phyloP scores from a whole-genome alignment of 2,113 vertebrate species.

The Ceuthmochares aereus region DNA sequence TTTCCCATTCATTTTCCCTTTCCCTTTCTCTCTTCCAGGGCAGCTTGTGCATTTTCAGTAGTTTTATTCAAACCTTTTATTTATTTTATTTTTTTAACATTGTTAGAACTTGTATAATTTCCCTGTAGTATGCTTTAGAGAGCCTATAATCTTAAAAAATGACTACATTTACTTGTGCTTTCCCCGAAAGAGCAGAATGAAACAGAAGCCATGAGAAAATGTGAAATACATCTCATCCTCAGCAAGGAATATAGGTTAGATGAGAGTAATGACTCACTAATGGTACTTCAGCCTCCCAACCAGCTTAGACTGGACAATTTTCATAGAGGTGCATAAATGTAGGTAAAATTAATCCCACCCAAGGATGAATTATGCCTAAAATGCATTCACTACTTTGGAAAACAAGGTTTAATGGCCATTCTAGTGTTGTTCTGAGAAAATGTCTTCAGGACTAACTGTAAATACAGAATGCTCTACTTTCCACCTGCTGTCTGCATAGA shows the following conservation, averaged over 20 bases:
- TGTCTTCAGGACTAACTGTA: background rate
- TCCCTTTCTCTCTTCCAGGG: background rate
- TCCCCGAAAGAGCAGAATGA: background rate
- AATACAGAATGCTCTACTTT: background rate
- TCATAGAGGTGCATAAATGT: background rate
- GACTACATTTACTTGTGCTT: background rate
- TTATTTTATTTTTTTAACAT: background rate
- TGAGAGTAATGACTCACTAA: background rate
- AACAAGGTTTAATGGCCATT: background rate
- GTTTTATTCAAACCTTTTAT: background rate
- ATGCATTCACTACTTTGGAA: background rate
- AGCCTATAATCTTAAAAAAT: rapidly evolving
- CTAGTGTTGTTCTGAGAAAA: background rate
- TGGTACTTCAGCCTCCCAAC: background rate
- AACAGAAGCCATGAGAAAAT: background rate
- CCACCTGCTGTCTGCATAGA: background rate
- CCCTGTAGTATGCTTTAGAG: background rate
- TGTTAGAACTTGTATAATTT: background rate
- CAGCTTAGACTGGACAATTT: background rate
- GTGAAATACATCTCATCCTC: background rate
- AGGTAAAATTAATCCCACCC: background rate
- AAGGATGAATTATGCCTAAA: background rate
- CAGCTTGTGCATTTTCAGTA: background rate
- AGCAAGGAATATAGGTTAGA: background rate
- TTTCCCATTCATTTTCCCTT: background rate